Evolutionary conservation across 2,888 invertebrate genomes (phyloP), one percentile per base, ranked within the genome.

Genomic region (Drosophila testacea): DNA sequence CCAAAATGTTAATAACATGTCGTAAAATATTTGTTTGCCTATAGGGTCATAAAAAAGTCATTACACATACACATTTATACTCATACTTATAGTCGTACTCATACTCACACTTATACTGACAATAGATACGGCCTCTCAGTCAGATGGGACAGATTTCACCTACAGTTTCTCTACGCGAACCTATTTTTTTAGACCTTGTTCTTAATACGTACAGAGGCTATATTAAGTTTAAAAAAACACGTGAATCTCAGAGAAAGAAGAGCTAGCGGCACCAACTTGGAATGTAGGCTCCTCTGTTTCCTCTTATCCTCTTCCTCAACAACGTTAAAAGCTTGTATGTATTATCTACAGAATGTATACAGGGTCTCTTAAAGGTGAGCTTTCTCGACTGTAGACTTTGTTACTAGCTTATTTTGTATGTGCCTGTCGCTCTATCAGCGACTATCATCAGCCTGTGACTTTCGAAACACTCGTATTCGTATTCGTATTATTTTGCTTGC

Each of bases 1-100:
- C 74, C 72, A 68, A 82, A 84, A 86, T 86, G 90, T 90, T 90
- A 90, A 90, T 89, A 90, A 90, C 87, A 88, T 82, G 78, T 79
- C 88, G 85, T 86, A 86, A 86, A 86, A 84, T 84, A 86, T 83
- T 79, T 83, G 63, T 73, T 80, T 81, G 78, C 76, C 77, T 79
- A 77, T 78, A 89, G 75, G 80, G 77, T 75, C 79, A 85, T 89
- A 90, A 90, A 90, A 90, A 86, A 81, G 79, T 79, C 81, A 82
- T 90, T 88, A 89, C 83, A 76, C 67, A 77, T 52, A 71, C 63
- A 79, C 56, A n/a, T 9, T 38, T 38, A 27, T 34, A 34, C n/a
- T 44, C 36, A 28, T 46, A 28, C 36, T 28, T 36, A 6, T 38
- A 42, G 4, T 6, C 39, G 16, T 38, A 41, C 11, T 10, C 41